These are phyloP conservation scores for Brachypodius melanocephalos DNA, from an alignment of 2,113 vertebrate genomes.

Conservation along the genomic window DNA sequence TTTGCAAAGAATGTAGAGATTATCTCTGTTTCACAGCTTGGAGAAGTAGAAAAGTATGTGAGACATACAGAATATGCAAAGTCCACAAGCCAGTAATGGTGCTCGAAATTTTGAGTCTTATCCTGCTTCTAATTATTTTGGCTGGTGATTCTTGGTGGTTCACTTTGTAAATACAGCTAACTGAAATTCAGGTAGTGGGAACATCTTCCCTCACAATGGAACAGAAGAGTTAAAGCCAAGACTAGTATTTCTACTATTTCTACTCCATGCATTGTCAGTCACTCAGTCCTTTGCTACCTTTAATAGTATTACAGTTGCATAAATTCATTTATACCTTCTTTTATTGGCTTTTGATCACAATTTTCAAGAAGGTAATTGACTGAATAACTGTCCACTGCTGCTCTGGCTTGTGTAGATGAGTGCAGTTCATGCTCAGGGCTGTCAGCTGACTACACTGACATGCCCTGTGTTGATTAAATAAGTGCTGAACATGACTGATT, in stretches of 20 bases:
- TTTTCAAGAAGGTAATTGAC: neutral
- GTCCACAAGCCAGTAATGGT: neutral
- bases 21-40: neutral
- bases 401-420: neutral
- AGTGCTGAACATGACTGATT: neutral
- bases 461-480: neutral
- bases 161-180: neutral
- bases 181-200: neutral
- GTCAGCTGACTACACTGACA: neutral
- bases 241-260: neutral
- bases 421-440: neutral
- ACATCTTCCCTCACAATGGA: neutral
- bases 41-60: neutral
- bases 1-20: neutral
- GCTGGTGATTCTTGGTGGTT: neutral
- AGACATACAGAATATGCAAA: neutral
- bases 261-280: neutral
- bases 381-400: neutral
- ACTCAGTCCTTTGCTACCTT: neutral
- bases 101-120: neutral
- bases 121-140: neutral
- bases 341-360: neutral
- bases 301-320: neutral
- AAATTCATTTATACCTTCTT: neutral
- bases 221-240: neutral